Conservation (phyloP, 2,888 invertebrate genomes). For the Limnephilus marmoratus region DNA sequence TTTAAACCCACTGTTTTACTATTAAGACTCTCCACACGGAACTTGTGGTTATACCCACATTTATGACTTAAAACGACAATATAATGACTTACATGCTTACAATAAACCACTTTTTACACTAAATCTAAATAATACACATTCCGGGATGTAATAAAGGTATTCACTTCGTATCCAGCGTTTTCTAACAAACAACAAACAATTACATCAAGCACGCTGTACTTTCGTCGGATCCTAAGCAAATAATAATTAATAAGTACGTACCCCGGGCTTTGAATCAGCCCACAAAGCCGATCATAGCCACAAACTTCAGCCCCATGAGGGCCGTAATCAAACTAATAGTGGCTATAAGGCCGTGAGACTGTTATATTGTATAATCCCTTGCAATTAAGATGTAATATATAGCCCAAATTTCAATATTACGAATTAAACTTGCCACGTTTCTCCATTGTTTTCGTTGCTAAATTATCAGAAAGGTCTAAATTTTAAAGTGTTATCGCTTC, state of each 20-base stretch:
- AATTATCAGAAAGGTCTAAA: background rate
- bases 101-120: too few species aligned
- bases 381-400: conserved; percentile 29
- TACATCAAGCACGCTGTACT: conserved; percentile 2
- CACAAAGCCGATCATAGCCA: conserved; percentile 40
- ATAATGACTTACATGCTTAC: too few species aligned
- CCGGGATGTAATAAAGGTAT: background rate
- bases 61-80: too few species aligned
- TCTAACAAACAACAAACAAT: background rate
- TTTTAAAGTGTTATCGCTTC: background rate
- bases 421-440: background rate
- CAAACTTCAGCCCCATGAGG: background rate
- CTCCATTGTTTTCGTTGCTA: background rate
- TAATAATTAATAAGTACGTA: conserved; percentile 30
- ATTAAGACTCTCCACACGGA: too few species aligned
- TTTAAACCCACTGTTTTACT: too few species aligned
- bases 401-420: conserved; percentile 28
- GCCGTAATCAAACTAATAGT: conserved; percentile 24
- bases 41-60: too few species aligned
- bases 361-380: conserved; percentile 14
- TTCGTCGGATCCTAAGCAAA: conserved; percentile 32
- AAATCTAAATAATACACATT: background rate
- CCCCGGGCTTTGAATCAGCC: background rate
- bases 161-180: background rate
- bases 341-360: conserved; percentile 6